Base-by-base conservation (phyloP, 1,140 invertebrate genomes). In the Neodiprion fabricii region DNA sequence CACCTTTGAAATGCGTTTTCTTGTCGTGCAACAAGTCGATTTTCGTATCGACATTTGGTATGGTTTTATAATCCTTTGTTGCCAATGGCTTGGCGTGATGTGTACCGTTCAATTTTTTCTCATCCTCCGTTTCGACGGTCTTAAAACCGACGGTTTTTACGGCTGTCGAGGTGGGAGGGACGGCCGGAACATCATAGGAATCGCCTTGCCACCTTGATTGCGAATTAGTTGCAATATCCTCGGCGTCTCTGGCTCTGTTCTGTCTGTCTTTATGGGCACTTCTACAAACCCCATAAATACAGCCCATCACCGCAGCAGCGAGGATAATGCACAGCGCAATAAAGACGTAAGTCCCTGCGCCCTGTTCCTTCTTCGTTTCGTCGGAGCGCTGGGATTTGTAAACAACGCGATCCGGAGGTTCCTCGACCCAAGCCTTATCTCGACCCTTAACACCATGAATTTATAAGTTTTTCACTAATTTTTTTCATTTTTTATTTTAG, bases 351-450 rank as follows among this genome's bases (percentile, higher is more conserved):
- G 94, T 93, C 61, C 89, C 90, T 0, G 93, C 92, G 67, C 91
- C 92, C 79, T 95, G 94, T 84, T 95, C 94, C 83, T 95, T 92
- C 65, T 92, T 90, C 9, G 93, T 92, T 8, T 92, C 90, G 76
- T 92, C 91, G 7, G 92, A 91, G 83, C 94, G 93, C 23, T 92
- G 87, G 7, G 93, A 93, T 80, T 93, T 93, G 83, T 95, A 96
- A 0, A 92, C 89, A 17, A 92, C 90, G 28, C 92, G 90, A 48
- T 92, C 92, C 1, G 95, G 95, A 14, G 94, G 93, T 82, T 96
- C 94, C 84, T 94, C 93, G 1, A 93, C 93, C 95, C 95, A 96
- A 0, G 92, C 92, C 80, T 92, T 93, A 49, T 95, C 94, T 40
- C 91, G 91, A 70, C 91, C 93, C 92, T 94, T 72, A 11, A 78